Evolutionary conservation across 2,113 vertebrate species (phyloP), one percentile per base, ranked within the genome.

Genomic region (Brevimyrus niger): DNA sequence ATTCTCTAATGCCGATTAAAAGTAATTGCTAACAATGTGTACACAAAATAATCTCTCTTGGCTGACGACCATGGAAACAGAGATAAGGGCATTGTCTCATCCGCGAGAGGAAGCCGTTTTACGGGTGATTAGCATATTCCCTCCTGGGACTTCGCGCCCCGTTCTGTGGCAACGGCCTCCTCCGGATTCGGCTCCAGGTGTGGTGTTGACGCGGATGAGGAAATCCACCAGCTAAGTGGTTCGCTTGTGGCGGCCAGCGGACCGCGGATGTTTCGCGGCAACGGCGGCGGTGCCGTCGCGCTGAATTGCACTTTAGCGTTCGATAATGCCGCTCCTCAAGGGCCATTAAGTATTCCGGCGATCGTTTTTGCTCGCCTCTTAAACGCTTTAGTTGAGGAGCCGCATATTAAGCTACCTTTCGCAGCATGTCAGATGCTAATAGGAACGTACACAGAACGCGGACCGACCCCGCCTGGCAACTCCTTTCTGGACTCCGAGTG

Each of bases 1-100:
- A 95, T 92, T 94, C 82, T 87, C 92, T 94, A 94, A 95, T 94
- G 92, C 95, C 94, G 94, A 95, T 96, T 96, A 95, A 93, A 94
- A 94, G 93, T 94, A 95, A 95, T 95, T 95, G 94, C 92, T 92
- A 93, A 94, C 93, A 93, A 91, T 95, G 94, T 94, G 93, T 95
- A 94, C 93, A 93, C 94, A 94, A 91, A 93, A 93, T 94, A 94
- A 95, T 95, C 94, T 93, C 92, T 91, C 92, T 94, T 89, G 92
- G 92, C 92, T 90, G 92, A 94, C 93, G 92, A 93, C 93, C 91
- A 93, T 90, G 87, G 58, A 82, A 92, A 46, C 31, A 90, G 88
- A 92, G 95, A 95, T 94, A 69, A 93, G 91, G 90, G 89, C 89
- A 91, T 61, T 89, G 89, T 93, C 93, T 94, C 93, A 93, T 94